Evolutionary conservation across 2,113 vertebrate species (phyloP), one percentile per base, ranked within the genome.

Genomic region (Hypanus sabinus): DNA sequence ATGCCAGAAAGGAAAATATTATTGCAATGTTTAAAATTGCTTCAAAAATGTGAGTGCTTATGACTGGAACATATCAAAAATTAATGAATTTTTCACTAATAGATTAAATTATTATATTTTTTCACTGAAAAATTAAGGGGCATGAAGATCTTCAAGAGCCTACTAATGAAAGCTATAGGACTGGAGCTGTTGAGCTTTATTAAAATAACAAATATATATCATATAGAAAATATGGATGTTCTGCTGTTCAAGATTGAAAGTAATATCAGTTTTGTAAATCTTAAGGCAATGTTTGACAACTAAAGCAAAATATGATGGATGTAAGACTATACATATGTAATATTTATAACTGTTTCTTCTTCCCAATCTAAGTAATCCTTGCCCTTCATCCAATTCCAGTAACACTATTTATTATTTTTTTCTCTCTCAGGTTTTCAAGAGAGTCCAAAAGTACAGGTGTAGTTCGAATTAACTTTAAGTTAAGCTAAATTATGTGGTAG

Each of bases 1-100:
- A 94, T 22, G 95, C 22, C 94, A 65, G 94, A 62, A 68, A 38
- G 62, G 70, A 62, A 85, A 94, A 6, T 92, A 70, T 71, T 55
- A 55, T 16, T 36, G 36, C 14, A 60, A 14, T 55, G 71, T 10
- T 27, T 2, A 93, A 22, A 11, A 75, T 75, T 93, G 55, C 8
- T 85, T 85, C 57, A 85, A 85, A 57, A 30, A 73, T 73, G 20
- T 83, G 81, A 85, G 22, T 27, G 46, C 22, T 46, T 57, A 73
- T 60, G 27, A 57, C 57, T 85, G 22, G 79, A 57, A 85, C 46
- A 7, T 3, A 14, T 57, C 81, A 85, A 85, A 85, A 85, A 85
- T 85, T 8, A 65, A 90, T 7, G 5, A 60, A 5, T 87, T 87
- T 87, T 87, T n/a, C 11, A n/a, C 5, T 62, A 14, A 62, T 62